Evolutionary conservation across 2,113 vertebrate species (phyloP), one percentile per base, ranked within the genome.

Genomic region (Ellobius talpinus): DNA sequence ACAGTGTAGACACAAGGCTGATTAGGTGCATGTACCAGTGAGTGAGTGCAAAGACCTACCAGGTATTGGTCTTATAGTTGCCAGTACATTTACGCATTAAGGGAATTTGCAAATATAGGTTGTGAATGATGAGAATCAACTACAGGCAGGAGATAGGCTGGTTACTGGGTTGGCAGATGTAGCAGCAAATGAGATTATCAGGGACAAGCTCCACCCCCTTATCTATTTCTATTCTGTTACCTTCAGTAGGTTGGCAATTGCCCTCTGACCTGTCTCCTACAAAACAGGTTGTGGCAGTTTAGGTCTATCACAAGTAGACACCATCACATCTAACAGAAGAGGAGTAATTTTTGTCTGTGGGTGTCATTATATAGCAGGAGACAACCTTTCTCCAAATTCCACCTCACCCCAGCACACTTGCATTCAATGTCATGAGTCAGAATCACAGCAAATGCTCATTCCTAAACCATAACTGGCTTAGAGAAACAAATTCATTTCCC

Each of bases 381-480:
- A 94, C 87, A 92, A 70, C 52, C 7, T 74, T 86, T 84, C 63
- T 33, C 33, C 8, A 66, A 78, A 90, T 11, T 21, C 31, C 10
- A 82, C 5, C 1, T 31, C 16, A 72, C 45, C 17, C 3, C 24
- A 72, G n/a, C 39, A 87, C 31, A 84, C 10, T 11, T 84, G 2
- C 50, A 77, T 94, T 76, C 58, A 76, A 21, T 39, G 42, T 89
- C 65, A 77, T 36, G 79, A 89, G 61, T 52, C 78, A 82, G 50
- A 92, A 94, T 87, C 78, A n/a, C 21, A 90, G n/a, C 61, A 61
- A 3, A 47, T 65, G 31, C 42, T 72, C 58, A 86, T 47, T 89
- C 50, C 78, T 90, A 89, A 76, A 70, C 42, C 31, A 58, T 72
- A 31, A 92, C 72, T 89, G 82, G 23, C 23, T 96, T 87, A 89